Evolutionary conservation across 2,113 vertebrate genomes (phyloP).

Genomic region (Rana temporaria): DNA sequence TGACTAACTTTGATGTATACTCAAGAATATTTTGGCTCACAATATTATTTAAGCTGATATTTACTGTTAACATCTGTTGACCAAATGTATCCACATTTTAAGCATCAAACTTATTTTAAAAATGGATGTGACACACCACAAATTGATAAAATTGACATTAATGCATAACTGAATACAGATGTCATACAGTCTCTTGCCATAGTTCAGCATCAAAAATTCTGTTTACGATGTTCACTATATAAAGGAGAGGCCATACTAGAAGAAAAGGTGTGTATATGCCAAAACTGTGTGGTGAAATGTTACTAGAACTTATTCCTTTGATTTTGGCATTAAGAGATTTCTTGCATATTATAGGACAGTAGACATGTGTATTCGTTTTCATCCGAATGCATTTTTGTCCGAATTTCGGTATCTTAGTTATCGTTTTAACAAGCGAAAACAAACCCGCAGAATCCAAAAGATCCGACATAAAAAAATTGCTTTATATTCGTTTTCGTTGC

Average conservation of each 20-base stretch:
- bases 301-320: neutral
- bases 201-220: neutral
- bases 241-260: neutral
- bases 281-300: slow-evolving; percentile 21
- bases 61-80: slow-evolving; percentile 21
- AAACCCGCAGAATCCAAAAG: too few relatives aligned
- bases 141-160: slow-evolving; percentile 31
- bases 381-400: too few relatives aligned
- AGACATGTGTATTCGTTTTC: too few relatives aligned
- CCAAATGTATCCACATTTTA: slow-evolving; percentile 2
- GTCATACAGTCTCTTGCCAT: neutral
- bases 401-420: too few relatives aligned
- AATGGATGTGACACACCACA: slow-evolving; percentile 23
- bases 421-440: too few relatives aligned
- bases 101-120: neutral
- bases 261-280: neutral
- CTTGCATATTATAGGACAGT: neutral
- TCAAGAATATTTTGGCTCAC: slow-evolving; percentile 4
- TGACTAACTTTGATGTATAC: neutral
- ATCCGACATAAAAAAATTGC: too few relatives aligned
- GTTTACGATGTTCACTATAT: neutral
- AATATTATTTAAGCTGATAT: neutral
- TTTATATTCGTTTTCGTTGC: too few relatives aligned
- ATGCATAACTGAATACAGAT: slow-evolving; percentile 13
- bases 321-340: neutral